These are phyloP conservation scores for Gonocerus acuteangulatus DNA, from an alignment of 2,888 invertebrate species.

Conservation along the genomic window DNA sequence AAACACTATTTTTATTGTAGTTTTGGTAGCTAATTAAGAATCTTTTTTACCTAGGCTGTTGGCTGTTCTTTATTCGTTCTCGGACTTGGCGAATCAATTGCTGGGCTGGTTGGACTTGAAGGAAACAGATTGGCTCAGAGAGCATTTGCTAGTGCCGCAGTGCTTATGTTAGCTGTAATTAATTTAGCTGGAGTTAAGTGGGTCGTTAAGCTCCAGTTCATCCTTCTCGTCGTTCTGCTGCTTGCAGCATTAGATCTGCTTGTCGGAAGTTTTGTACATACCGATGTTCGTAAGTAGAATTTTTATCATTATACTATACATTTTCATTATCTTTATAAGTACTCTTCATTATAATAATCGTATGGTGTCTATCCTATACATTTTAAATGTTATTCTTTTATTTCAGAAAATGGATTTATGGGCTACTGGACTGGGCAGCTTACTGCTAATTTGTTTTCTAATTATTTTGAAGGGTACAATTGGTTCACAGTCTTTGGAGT, in stretches of 20 bases:
- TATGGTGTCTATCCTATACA: no score
- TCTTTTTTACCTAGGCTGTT: constrained; percentile 61
- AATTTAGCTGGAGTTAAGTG: constrained; percentile 96
- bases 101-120: constrained; percentile 65
- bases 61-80: constrained; percentile 93
- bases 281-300: constrained; percentile 55
- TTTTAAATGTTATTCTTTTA: no score
- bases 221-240: constrained; percentile 73
- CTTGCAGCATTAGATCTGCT: constrained; percentile 87
- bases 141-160: constrained; percentile 79
- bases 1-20: no score
- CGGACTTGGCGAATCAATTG: constrained; percentile 95
- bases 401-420: constrained; percentile 67
- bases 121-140: constrained; percentile 73
- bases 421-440: constrained; percentile 79
- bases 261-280: constrained; percentile 81
- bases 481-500: constrained; percentile 97
- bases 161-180: constrained; percentile 76
- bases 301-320: not conserved
- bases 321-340: no score
- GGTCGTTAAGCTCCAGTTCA: constrained; percentile 92
- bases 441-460: constrained; percentile 69
- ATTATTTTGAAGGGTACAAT: constrained; percentile 69
- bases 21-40: no score
- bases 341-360: no score